phyloP scores from a whole-genome alignment of 2,113 vertebrate genomes.

The Elephas maximus region DNA sequence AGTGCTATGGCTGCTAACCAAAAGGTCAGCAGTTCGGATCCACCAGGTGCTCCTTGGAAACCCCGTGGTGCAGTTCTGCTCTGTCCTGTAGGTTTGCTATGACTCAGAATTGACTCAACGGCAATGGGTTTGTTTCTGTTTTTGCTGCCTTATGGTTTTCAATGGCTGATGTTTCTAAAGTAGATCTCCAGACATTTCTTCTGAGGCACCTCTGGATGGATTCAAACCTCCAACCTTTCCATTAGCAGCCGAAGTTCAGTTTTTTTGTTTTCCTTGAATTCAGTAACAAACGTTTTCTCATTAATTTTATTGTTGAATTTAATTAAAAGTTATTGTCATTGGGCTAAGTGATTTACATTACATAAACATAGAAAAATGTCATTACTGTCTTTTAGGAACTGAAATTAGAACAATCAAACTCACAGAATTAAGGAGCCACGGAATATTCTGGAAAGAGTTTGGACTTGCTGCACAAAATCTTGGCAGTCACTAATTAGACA shows the following conservation, averaged over 20 bases:
- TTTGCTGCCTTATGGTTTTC: neutral
- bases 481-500: neutral
- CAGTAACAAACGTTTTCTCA: neutral
- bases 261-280: neutral
- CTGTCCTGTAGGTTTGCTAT: no score
- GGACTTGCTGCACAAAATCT: neutral
- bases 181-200: neutral
- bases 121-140: no score
- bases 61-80: no score
- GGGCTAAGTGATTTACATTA: neutral
- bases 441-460: neutral
- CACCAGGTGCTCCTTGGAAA: no score
- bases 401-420: conserved; percentile 1
- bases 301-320: conserved; percentile 46
- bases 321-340: neutral
- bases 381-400: neutral
- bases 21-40: no score
- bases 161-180: neutral
- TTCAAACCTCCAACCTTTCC: neutral
- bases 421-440: neutral
- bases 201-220: neutral
- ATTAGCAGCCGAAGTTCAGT: neutral
- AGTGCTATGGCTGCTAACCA: no score
- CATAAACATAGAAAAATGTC: conserved; percentile 19
- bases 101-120: no score